Base-by-base conservation (phyloP, 1,140 invertebrate genomes). In the Popillia japonica region DNA sequence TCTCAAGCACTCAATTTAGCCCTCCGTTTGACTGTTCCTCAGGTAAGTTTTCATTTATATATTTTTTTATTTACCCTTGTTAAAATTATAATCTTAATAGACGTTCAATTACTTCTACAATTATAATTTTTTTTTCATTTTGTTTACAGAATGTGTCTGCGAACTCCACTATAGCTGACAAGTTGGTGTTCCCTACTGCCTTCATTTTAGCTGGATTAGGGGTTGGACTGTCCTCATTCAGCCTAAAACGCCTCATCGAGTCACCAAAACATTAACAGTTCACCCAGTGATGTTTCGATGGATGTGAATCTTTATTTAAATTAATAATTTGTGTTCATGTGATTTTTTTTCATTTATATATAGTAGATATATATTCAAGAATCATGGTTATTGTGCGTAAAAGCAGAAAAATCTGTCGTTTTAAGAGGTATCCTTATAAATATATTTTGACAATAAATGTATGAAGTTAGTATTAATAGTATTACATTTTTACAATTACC, bases 201-300 rank as follows among this genome's bases (percentile, higher is more conserved):
- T 80, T 87, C 64, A 72, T 87, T 22, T 78, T 87, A 76, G 87
- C 87, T n/a, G 83, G 82, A 42, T 77, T 87, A 72, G 87, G 87
- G 41, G 84, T 87, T 55, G 83, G 83, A n/a, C 79, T 87, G 1
- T 87, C 87, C 11, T 84, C 87, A 11, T 87, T 86, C 80, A 87
- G 87, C 76, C 72, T 87, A 34, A 87, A 86, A 22, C 61, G 61
- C 9, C 61, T 68, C 17, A 68, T 68, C 17, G 61, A 68, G 22
- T 23, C 61, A 10, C 61, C 61, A 27, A 68, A 68, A 68, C 61
- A 68, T 34, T 68, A 34, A 64, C n/a, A 9, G 4, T 20, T 64
- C 44, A 48, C 17, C 17, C 22, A 68, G 27, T 68, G 61, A 22
- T 11, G 11, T 68, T 68, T 68, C 11, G 20, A 68, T 34, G 22